Evolutionary conservation across 2,113 vertebrate species (phyloP).

Genomic region (Ceuthmochares aereus): DNA sequence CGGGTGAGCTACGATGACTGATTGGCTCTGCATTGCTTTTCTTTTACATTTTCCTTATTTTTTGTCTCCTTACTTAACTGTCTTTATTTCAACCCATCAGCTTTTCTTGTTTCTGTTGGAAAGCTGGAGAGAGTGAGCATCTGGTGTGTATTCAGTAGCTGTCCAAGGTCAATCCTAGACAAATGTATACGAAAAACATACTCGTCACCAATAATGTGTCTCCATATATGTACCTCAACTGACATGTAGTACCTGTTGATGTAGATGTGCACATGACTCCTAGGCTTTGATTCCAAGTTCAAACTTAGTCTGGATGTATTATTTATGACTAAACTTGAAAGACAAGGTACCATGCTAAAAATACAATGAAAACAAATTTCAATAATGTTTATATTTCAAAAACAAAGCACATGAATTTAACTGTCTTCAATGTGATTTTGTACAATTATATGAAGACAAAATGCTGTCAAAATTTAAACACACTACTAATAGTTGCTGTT

Average conservation of each 20-base stretch:
- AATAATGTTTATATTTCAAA: neutral
- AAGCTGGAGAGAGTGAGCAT: neutral
- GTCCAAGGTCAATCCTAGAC: neutral
- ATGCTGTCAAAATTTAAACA: neutral
- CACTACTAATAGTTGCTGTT: neutral
- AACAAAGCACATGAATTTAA: neutral
- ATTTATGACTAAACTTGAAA: neutral
- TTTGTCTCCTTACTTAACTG: neutral
- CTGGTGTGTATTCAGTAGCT: neutral
- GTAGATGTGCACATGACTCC: neutral
- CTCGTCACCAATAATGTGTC: neutral
- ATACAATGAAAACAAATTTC: neutral
- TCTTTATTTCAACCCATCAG: neutral
- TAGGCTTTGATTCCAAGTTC: neutral
- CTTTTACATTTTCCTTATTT: neutral
- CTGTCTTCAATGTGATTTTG: neutral
- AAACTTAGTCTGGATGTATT: neutral
- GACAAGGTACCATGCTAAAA: neutral
- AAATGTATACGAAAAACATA: neutral
- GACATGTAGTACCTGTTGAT: neutral
- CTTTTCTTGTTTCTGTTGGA: neutral
- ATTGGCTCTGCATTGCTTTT: too few relatives aligned
- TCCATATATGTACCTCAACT: neutral
- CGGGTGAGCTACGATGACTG: neutral
- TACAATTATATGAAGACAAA: neutral